Evolutionary conservation across 2,113 vertebrate species (phyloP).

Genomic region (Ardeotis arabs): DNA sequence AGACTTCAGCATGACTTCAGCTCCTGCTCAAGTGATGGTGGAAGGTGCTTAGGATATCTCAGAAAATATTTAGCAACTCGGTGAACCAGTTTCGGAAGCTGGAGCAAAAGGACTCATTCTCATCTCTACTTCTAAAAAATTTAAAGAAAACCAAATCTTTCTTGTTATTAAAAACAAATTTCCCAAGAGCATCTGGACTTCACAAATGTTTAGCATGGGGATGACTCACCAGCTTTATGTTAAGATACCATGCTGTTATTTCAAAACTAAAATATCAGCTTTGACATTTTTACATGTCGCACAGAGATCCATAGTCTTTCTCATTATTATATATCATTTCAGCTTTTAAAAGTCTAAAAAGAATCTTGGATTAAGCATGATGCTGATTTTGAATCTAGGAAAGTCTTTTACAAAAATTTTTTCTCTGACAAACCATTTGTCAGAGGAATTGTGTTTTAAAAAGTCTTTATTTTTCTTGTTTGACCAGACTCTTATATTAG

Average conservation of each 20-base stretch:
- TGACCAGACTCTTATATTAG: not conserved
- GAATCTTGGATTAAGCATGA: not conserved
- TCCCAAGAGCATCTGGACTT: constrained; percentile 34
- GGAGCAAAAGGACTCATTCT: not conserved
- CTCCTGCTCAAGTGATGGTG: not conserved
- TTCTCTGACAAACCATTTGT: not conserved
- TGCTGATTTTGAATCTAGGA: constrained; percentile 2
- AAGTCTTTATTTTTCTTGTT: not conserved
- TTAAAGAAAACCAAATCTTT: constrained; percentile 16
- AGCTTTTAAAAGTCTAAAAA: constrained; percentile 18
- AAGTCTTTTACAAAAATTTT: not conserved
- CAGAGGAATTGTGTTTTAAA: not conserved
- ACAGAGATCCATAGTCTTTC: constrained; percentile 10
- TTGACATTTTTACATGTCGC: constrained; percentile 41
- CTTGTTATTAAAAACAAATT: constrained; percentile 44
- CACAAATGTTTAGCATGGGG: constrained; percentile 48
- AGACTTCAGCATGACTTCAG: not conserved
- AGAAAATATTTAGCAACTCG: not conserved
- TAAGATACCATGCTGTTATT: constrained; percentile 44
- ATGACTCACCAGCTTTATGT: constrained; percentile 52
- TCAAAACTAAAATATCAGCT: constrained; percentile 39
- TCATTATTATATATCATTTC: not conserved
- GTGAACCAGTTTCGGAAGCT: not conserved
- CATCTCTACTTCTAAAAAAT: not conserved
- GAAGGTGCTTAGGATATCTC: not conserved